Evolutionary conservation across 1,140 invertebrate genomes (phyloP), one percentile per base, ranked within the genome.

Genomic region (Phymastichus coffea): DNA sequence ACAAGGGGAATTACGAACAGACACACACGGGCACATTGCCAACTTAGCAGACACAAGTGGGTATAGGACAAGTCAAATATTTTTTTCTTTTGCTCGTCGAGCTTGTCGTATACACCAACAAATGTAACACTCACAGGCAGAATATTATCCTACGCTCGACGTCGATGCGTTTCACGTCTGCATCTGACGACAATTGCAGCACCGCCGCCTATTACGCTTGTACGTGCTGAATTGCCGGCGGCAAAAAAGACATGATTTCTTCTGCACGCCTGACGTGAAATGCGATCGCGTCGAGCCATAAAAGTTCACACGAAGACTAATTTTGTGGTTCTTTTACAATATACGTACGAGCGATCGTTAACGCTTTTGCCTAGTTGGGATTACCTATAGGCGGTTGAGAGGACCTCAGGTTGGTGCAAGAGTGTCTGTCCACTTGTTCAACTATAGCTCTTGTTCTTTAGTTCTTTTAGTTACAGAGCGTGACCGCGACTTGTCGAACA

Each of bases 121-220:
- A n/a, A n/a, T n/a, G n/a, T 79, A 78, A 77, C 76, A 79, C 76
- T 73, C 71, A 77, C 77, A 78, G 69, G 77, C 75, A 78, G 74
- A 43, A 8, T 43, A 22, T 22, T 53, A n/a, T 20, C 1, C 28
- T n/a, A n/a, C n/a, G n/a, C n/a, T n/a, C 14, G n/a, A 44, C n/a
- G n/a, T 48, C 17, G n/a, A n/a, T n/a, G 48, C 57, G 62, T 64
- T 65, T 53, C 73, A 66, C 66, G 70, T 72, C 72, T 74, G 75
- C 73, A 67, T 69, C 43, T 20, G 3, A 20, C 47, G 55, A 63
- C 52, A 63, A 67, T 64, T 63, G n/a, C n/a, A 55, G 57, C 59
- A 44, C 22, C 52, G 44, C 61, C 53, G 47, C 46, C 22, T 35
- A 58, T 63, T 59, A 53, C 44, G 43, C 52, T 51, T 46, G 51